These are phyloP conservation scores for Syrphus vitripennis DNA, from an alignment of 2,888 invertebrate genomes.

Conservation along the genomic window DNA sequence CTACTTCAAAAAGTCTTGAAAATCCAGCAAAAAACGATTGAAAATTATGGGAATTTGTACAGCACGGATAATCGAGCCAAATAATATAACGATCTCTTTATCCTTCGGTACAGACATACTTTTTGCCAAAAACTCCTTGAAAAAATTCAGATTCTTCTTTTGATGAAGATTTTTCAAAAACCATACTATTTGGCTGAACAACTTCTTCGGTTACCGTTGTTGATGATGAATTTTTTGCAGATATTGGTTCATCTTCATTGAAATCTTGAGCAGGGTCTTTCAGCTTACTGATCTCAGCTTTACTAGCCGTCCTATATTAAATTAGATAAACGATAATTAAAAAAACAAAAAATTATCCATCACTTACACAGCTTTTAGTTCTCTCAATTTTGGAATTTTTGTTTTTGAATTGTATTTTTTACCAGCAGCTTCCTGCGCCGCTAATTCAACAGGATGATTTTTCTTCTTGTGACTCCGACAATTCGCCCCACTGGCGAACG, in stretches of 20 bases:
- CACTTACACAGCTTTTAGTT: constrained; percentile 78
- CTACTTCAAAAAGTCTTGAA: too few relatives aligned
- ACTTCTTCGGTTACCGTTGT: not conserved
- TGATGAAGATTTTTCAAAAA: not conserved
- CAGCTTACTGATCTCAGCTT: not conserved
- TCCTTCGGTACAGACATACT: too few relatives aligned
- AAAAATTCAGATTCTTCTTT: not conserved
- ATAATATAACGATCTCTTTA: too few relatives aligned
- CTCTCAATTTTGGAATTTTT: constrained; percentile 78
- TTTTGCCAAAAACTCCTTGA: not conserved
- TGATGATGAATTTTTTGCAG: not conserved
- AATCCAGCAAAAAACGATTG: too few relatives aligned
- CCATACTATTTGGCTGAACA: not conserved
- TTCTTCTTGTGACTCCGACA: constrained; percentile 81
- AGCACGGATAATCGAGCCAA: too few relatives aligned
- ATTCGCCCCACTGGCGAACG: constrained; percentile 80
- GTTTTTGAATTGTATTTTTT: constrained; percentile 74
- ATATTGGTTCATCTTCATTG: not conserved
- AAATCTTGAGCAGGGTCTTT: not conserved
- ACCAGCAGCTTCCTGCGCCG: constrained; percentile 79
- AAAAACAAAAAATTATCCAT: too few relatives aligned
- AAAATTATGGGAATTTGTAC: too few relatives aligned
- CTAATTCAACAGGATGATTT: constrained; percentile 79
- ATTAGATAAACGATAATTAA: not conserved
- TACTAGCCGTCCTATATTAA: constrained; percentile 37